Conservation (phyloP, 1,140 invertebrate genomes). For the Drusus annulatus region DNA sequence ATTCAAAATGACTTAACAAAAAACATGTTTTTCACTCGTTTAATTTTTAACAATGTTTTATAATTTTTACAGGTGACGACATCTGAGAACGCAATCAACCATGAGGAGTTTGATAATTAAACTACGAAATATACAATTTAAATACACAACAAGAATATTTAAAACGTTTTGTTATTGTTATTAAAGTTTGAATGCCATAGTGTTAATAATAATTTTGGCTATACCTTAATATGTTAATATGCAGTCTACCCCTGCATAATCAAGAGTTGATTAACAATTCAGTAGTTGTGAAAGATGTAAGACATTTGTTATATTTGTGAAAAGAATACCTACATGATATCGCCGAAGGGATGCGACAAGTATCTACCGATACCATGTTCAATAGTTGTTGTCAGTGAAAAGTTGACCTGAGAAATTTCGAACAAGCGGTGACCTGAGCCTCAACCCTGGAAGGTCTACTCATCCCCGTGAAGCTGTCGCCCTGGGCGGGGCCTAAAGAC, state of each 20-base stretch:
- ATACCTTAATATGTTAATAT: constrained; percentile 16
- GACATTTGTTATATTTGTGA: constrained; percentile 7
- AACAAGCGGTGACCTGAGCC: not conserved
- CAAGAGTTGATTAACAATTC: not conserved
- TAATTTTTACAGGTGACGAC: constrained; percentile 18
- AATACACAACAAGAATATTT: constrained; percentile 6
- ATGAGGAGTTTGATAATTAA: constrained; percentile 19
- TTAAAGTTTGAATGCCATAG: constrained; percentile 27
- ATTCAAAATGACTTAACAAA: not conserved
- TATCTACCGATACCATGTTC: not conserved
- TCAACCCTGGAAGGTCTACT: constrained; percentile 30
- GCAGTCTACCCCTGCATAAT: constrained; percentile 11
- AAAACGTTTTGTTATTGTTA: constrained; percentile 14
- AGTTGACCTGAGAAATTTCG: not conserved
- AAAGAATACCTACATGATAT: not conserved
- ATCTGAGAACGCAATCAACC: constrained; percentile 20
- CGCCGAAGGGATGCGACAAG: not conserved
- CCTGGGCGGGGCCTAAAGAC: constrained; percentile 44
- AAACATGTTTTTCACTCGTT: not conserved
- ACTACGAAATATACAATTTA: constrained; percentile 8
- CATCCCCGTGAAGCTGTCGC: constrained; percentile 48
- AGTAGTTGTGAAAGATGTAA: not conserved
- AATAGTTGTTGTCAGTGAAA: not conserved
- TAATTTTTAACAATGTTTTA: not conserved
- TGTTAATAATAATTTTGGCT: constrained; percentile 1